Conservation (phyloP, 1,140 invertebrate species). For the Diorhabda sublineata region DNA sequence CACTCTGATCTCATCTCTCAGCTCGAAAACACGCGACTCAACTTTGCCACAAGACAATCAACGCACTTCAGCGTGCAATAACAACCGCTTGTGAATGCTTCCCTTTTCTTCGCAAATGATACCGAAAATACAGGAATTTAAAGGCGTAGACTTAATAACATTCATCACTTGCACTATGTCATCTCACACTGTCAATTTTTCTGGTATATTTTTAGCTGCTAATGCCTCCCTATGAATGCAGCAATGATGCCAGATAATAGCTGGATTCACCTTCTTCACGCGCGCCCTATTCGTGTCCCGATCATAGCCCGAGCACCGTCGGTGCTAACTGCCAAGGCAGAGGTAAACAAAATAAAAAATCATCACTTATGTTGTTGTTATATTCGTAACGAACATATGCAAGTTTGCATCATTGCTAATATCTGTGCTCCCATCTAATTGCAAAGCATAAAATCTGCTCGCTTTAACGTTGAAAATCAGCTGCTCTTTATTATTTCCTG, state of each 20-base stretch:
- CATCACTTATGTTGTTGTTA: slow-evolving; percentile 29
- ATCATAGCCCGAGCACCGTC: background rate
- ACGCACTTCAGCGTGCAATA: no score
- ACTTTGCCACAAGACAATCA: no score
- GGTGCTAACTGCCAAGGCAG: slow-evolving; percentile 24
- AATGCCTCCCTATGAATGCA: slow-evolving; percentile 40
- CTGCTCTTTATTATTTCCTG: slow-evolving; percentile 15
- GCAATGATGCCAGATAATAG: slow-evolving; percentile 34
- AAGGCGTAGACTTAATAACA: no score
- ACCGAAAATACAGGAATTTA: no score
- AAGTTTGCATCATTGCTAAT: slow-evolving; percentile 38
- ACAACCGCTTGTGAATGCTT: no score
- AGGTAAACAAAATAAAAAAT: slow-evolving; percentile 35
- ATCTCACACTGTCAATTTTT: slow-evolving; percentile 15
- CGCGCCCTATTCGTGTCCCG: slow-evolving; percentile 9
- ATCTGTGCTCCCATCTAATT: no score
- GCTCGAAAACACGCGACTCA: no score
- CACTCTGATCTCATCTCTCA: no score
- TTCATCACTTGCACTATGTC: no score
- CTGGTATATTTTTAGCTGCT: no score
- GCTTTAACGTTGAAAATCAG: slow-evolving; percentile 15
- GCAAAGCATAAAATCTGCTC: background rate
- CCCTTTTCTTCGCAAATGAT: no score
- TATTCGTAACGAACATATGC: slow-evolving; percentile 7
- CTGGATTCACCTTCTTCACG: slow-evolving; percentile 15